Conservation (phyloP, 2,797 vertebrate species). For the Sardinella longiceps region DNA sequence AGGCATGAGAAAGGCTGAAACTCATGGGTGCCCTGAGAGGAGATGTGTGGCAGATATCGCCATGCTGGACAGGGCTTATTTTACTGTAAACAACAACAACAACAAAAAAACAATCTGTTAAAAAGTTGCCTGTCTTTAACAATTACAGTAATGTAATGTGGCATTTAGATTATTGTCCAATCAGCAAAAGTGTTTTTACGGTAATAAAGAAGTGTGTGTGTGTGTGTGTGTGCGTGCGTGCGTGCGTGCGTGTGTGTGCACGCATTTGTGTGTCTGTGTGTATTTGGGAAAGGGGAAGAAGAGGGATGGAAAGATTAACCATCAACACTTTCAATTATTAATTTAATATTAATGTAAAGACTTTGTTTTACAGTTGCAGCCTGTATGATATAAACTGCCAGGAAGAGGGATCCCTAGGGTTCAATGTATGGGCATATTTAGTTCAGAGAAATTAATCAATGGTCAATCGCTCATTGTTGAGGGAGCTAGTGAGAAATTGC, state of each 20-base stretch:
- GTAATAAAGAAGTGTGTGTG: not conserved
- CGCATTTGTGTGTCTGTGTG: too few species aligned
- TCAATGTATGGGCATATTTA: not conserved
- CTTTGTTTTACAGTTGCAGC: not conserved
- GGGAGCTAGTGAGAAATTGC: not conserved
- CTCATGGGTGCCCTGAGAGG: not conserved
- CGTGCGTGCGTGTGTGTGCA: too few species aligned
- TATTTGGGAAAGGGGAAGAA: too few species aligned
- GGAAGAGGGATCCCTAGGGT: not conserved
- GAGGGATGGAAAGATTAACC: too few species aligned
- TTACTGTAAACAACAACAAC: not conserved
- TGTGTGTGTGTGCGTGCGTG: too few species aligned
- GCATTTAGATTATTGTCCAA: constrained; percentile 38
- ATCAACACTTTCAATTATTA: too few species aligned
- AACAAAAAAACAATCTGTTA: constrained; percentile 19
- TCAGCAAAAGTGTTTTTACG: not conserved
- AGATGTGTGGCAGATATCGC: not conserved
- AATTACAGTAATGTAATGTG: constrained; percentile 22
- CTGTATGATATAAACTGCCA: not conserved
- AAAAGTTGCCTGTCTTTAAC: constrained; percentile 36
- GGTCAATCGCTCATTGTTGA: not conserved
- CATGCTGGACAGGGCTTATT: not conserved
- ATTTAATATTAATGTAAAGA: too few species aligned
- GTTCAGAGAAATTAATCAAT: not conserved
- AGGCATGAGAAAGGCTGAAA: not conserved